Evolutionary conservation across 2,797 vertebrate genomes (phyloP).

Genomic region (Apogon hyalosoma): DNA sequence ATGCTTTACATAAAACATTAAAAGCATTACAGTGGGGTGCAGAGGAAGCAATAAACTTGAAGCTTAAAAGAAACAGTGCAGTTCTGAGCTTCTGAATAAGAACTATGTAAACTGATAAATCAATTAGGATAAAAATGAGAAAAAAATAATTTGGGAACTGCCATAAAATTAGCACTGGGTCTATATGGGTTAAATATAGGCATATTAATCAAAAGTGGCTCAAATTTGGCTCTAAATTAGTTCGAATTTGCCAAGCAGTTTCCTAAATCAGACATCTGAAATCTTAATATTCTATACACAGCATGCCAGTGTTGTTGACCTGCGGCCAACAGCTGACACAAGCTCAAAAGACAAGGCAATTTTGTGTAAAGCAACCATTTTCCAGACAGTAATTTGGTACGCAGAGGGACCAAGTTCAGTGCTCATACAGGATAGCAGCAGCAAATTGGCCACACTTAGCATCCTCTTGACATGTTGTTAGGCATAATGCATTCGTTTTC

Average conservation of each 20-base stretch:
- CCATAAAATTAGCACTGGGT: not conserved
- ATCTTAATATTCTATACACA: conserved; percentile 20
- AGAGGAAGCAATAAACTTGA: too few species aligned
- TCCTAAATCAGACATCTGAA: conserved; percentile 20
- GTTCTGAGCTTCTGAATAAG: too few species aligned
- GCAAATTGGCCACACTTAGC: conserved; percentile 48
- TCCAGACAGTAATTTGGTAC: conserved; percentile 34
- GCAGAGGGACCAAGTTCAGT: conserved; percentile 26
- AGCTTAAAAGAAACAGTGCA: too few species aligned
- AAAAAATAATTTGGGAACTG: too few species aligned
- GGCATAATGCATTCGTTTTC: conserved; percentile 31
- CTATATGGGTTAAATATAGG: not conserved
- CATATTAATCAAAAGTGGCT: conserved; percentile 1
- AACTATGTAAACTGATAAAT: too few species aligned
- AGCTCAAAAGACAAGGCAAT: conserved; percentile 32
- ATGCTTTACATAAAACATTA: too few species aligned
- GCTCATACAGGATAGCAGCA: conserved; percentile 30
- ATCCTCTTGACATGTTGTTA: conserved; percentile 47
- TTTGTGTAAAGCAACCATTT: conserved; percentile 44
- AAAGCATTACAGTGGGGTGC: too few species aligned
- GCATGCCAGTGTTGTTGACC: conserved; percentile 1
- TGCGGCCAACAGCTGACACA: conserved; percentile 20
- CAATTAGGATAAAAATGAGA: too few species aligned
- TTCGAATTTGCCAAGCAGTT: not conserved
- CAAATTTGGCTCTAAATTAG: conserved; percentile 5